phyloP scores from a whole-genome alignment of 2,888 invertebrate species.

The Resseliella maxima region DNA sequence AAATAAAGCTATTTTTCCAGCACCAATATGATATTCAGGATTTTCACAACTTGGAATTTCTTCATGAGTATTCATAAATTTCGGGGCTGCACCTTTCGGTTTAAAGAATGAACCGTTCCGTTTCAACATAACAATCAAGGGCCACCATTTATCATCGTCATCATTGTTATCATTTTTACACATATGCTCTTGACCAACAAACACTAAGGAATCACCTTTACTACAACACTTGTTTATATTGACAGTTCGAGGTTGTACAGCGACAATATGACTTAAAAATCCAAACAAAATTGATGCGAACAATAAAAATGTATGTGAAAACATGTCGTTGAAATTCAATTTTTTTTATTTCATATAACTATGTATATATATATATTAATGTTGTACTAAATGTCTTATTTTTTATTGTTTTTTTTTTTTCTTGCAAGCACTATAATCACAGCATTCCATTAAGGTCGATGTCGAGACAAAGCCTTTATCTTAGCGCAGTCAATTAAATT shows the following conservation, averaged over 20 bases:
- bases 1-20: not conserved
- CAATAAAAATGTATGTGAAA: not conserved
- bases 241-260: not conserved
- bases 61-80: not conserved
- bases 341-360: not conserved
- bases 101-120: not conserved
- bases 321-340: not conserved
- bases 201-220: too few relatives aligned
- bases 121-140: not conserved
- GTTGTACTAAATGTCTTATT: too few relatives aligned
- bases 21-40: not conserved
- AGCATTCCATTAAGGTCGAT: not conserved
- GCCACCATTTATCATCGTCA: not conserved
- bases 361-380: too few relatives aligned
- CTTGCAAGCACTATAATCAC: not conserved
- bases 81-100: not conserved
- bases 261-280: not conserved
- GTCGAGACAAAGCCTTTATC: not conserved
- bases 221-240: constrained; percentile 14
- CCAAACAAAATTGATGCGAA: not conserved
- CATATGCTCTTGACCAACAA: too few relatives aligned
- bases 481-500: not conserved
- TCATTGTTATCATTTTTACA: not conserved
- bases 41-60: not conserved
- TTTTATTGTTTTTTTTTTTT: too few relatives aligned